Conservation (phyloP, 2,888 invertebrate genomes). For the Oegoconia quadripuncta region DNA sequence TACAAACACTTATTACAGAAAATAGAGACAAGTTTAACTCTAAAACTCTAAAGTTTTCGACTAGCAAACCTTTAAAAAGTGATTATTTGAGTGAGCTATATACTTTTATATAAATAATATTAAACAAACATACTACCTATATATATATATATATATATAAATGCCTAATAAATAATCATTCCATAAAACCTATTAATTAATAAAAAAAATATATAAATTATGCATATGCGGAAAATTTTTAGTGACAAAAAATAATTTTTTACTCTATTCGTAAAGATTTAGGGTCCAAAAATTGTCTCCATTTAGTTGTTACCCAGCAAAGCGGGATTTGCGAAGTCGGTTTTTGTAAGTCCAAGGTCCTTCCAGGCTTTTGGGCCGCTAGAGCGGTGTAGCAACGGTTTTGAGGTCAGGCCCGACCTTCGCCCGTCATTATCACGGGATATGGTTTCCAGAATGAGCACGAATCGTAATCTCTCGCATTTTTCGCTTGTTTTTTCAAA, state of each 20-base stretch:
- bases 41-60: no score
- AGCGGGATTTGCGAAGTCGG: not conserved
- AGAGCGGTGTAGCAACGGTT: conserved; percentile 18
- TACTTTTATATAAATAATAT: no score
- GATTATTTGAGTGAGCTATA: no score
- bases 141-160: no score
- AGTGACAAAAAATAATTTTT: not conserved
- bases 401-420: conserved; percentile 51
- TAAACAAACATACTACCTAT: no score
- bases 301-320: not conserved
- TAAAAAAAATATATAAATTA: no score
- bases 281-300: not conserved
- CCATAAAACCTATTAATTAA: no score
- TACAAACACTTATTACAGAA: no score
- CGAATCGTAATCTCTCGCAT: conserved; percentile 33
- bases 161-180: no score
- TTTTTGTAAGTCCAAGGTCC: conserved; percentile 10
- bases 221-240: not conserved
- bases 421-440: conserved; percentile 52
- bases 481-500: conserved; percentile 15
- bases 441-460: conserved; percentile 53
- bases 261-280: no score
- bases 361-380: conserved; percentile 19
- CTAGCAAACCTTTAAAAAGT: no score
- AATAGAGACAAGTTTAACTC: no score